Evolutionary conservation across 2,797 vertebrate genomes (phyloP), one percentile per base, ranked within the genome.

Genomic region (Typhlichthys subterraneus): DNA sequence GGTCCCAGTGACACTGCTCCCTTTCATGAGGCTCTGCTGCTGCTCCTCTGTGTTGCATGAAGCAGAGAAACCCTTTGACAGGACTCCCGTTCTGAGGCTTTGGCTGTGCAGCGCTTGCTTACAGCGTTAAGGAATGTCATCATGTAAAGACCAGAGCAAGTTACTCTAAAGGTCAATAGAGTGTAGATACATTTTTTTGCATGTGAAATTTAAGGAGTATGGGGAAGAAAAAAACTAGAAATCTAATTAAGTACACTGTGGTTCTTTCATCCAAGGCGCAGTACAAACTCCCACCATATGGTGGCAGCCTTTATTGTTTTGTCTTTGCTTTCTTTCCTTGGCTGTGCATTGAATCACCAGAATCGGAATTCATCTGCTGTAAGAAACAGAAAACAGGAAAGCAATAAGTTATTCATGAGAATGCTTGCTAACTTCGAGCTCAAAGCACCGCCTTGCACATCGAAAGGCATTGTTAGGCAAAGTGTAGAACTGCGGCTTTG

Each of bases 1-100:
- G 85, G 59, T 67, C 82, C 76, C 6, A 0, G 47, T 65, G 57
- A 57, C 88, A 84, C 84, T 88, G 89, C 78, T 83, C 77, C 66
- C 89, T 83, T 87, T 88, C 86, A 90, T 76, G 57, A 72, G 23
- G 2, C 6, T 49, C 66, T 57, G 45, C 62, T 11, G 77, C 72
- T 73, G 60, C 70, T 75, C 73, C 58, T 70, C 65, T 14, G 61
- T 61, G 59, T 61, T 67, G 57, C 77, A 76, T 74, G 77, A 78
- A 77, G 81, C 72, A 3, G 13, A 51, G 54, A 55, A 17, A 53
- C 49, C 12, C 53, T 54, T 14, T 31, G 67, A 63, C 70, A 70
- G 54, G 65, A 72, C 38, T 57, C 11, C 17, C 46, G 48, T 10
- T 33, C 45, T 49, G 45, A 9, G 23, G 17, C 38, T 42, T 23